Percentiles rank a stretch among this genome's conserved stretches.
These are phyloP conservation scores for Nymphalis c-album DNA, from an alignment of 2,888 invertebrate genomes.

Conservation along the genomic window DNA sequence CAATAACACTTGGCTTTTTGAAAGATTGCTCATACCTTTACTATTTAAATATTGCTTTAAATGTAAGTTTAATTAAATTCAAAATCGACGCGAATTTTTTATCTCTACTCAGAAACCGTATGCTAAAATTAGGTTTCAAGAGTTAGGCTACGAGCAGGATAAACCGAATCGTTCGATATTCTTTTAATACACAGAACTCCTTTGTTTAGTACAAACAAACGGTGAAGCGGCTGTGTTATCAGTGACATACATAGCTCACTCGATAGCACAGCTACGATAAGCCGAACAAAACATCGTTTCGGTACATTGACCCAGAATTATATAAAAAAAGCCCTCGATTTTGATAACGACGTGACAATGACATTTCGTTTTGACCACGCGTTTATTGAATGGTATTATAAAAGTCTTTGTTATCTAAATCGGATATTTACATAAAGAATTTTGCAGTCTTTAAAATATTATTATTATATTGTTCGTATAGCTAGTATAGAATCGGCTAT, in stretches of 20 bases:
- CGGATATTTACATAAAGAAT: neutral
- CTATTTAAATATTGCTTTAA: conserved; percentile 1
- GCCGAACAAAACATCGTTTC: conserved; percentile 74
- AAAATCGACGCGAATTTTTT: neutral
- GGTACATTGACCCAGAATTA: conserved; percentile 81
- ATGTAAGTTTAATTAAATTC: neutral
- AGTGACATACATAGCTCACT: conserved; percentile 74
- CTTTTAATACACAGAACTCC: conserved; percentile 39
- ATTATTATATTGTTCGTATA: no score
- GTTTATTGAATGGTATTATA: conserved; percentile 30
- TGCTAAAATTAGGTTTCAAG: neutral
- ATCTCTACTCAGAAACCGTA: neutral
- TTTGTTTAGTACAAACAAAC: conserved; percentile 57
- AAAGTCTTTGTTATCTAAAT: conserved; percentile 24
- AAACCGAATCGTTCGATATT: conserved; percentile 21
- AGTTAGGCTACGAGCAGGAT: conserved; percentile 8
- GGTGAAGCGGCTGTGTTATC: conserved; percentile 64
- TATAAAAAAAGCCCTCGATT: conserved; percentile 78
- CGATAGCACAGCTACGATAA: conserved; percentile 71
- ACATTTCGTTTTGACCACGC: conserved; percentile 66
- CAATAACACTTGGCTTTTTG: conserved; percentile 8
- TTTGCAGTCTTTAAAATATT: neutral
- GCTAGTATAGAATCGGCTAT: neutral
- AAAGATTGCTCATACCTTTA: conserved; percentile 2
- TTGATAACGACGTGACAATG: conserved; percentile 75